Percentiles rank a stretch among this genome's conserved stretches.
These are phyloP conservation scores for Harpalus rufipes DNA, from an alignment of 2,888 invertebrate species.

Conservation along the genomic window DNA sequence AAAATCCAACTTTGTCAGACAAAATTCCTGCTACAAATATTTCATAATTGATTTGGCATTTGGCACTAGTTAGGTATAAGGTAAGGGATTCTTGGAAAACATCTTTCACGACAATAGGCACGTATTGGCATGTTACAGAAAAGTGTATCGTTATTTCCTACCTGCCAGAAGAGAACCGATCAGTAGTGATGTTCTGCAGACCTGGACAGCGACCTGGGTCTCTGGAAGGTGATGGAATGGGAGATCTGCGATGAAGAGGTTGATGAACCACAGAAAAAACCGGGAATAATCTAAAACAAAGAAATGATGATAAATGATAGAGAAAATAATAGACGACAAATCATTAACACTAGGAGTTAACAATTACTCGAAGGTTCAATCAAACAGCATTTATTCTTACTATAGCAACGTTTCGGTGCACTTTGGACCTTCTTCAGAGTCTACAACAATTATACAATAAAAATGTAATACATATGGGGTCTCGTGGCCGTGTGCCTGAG, in stretches of 20 bases:
- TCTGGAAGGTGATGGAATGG: not conserved
- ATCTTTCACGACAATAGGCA: not conserved
- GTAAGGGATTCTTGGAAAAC: not conserved
- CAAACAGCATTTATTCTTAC: too few species aligned
- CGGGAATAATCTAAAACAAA: not conserved
- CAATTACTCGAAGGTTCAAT: too few species aligned
- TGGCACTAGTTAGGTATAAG: not conserved
- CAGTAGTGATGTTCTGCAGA: too few species aligned
- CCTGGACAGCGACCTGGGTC: not conserved
- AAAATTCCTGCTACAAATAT: not conserved
- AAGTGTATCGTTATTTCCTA: slow-evolving; percentile 27
- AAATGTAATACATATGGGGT: too few species aligned
- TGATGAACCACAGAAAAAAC: not conserved
- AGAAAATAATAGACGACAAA: not conserved
- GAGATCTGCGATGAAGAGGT: slow-evolving; percentile 2
- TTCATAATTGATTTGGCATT: slow-evolving; percentile 15
- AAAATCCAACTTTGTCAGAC: not conserved
- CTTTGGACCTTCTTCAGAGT: too few species aligned
- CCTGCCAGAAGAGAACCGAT: not conserved
- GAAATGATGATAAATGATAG: not conserved
- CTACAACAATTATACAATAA: too few species aligned
- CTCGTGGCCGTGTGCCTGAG: too few species aligned
- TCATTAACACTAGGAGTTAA: too few species aligned
- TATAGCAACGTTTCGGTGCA: too few species aligned
- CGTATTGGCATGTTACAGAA: slow-evolving; percentile 18